Base-by-base conservation (phyloP, 2,797 vertebrate species). In the Phoxinus dragarum region DNA sequence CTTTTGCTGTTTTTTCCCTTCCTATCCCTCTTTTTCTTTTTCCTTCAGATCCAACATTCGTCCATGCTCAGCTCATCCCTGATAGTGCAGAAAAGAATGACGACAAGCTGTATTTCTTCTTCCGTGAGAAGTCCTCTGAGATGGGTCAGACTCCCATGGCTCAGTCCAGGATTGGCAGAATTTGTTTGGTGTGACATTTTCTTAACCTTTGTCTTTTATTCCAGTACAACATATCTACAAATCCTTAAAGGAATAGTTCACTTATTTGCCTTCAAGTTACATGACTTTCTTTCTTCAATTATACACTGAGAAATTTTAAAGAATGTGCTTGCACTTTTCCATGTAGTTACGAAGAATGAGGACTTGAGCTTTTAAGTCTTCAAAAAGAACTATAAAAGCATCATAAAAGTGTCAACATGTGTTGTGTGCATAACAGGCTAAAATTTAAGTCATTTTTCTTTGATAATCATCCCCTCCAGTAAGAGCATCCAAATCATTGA, bases 41-140 rank as follows among this genome's bases (percentile, higher is more conserved):
- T 1, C 6, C 64, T 79, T 36, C 93, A 99, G 98, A 99, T 90
- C 98, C 98, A 9, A 97, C 97, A 0, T 99, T 99, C 2, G 93
- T 99, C 90, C 97, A 97, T 0, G 97, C 97, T 4, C 97, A 99
- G 94, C 97, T 99, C 88, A 99, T 99, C 89, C 98, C 98, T 0
- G 98, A 99, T 94, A 99, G 98, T 0, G 96, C 96, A 0, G 98
- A 99, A 90, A 96, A 96, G 91, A 99, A 99, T 0, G 98, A 99
- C 0, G 97, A 99, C 95, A 99, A 99, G 88, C 96, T 99, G 27
- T 99, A 99, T 92, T 99, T 99, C 92, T 99, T 99, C 95, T 99
- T 99, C 92, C 97, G 98, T 1, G 98, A 99, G 94, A 98, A 98
- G 91, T 96, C 97, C 0, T 96, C 97, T 0, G 98, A 99, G 92